Evolutionary conservation across 1,140 invertebrate genomes (phyloP).

Genomic region (Listronotus bonariensis): DNA sequence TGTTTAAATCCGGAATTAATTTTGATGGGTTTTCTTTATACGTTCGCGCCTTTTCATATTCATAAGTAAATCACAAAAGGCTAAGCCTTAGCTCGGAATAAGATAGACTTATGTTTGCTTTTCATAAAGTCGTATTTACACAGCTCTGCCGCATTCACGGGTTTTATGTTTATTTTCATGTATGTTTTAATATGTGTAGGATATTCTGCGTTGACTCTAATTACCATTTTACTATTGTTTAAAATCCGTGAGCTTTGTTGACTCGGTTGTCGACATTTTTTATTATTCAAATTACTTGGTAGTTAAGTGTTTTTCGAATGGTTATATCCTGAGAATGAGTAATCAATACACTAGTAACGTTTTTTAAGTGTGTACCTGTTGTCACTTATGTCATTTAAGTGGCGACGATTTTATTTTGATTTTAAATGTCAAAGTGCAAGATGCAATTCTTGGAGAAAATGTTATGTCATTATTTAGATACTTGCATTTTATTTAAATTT

Average conservation of each 20-base stretch:
- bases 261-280: conserved; percentile 31
- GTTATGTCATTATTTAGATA: too few relatives aligned
- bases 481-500: too few relatives aligned
- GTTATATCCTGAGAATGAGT: conserved; percentile 31
- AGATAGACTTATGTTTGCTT: conserved; percentile 36
- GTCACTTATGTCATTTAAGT: conserved; percentile 6
- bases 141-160: conserved; percentile 28
- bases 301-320: conserved; percentile 31
- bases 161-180: conserved; percentile 35
- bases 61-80: conserved; percentile 30
- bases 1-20: conserved; percentile 27
- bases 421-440: conserved; percentile 5
- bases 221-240: conserved; percentile 37
- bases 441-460: too few relatives aligned
- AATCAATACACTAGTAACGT: conserved; percentile 25
- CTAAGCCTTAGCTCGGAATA: conserved; percentile 25
- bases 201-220: conserved; percentile 26
- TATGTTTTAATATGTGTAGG: conserved; percentile 25
- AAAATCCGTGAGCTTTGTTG: conserved; percentile 32
- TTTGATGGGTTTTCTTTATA: conserved; percentile 30
- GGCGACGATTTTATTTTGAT: conserved; percentile 4
- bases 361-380: conserved; percentile 9
- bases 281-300: conserved; percentile 31
- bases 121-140: conserved; percentile 36
- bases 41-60: conserved; percentile 32